Evolutionary conservation across 2,797 vertebrate species (phyloP).

Genomic region (Propithecus deckenii): DNA sequence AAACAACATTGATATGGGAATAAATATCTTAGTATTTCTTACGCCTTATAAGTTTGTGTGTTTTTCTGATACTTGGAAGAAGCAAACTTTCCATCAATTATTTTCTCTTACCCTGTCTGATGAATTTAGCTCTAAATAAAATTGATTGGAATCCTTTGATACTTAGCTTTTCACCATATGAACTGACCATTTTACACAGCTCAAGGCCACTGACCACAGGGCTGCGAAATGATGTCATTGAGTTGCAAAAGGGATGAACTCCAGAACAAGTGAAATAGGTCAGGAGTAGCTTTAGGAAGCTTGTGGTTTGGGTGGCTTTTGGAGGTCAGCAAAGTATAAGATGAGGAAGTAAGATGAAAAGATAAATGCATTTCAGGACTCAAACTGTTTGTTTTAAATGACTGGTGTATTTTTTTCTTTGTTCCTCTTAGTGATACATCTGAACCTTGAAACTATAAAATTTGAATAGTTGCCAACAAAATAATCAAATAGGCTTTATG

Average conservation of each 20-base stretch:
- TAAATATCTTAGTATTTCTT: not conserved
- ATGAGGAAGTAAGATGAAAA: conserved; percentile 4
- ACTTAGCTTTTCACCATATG: not conserved
- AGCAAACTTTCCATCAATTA: not conserved
- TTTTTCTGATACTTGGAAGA: conserved; percentile 38
- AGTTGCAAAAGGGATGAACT: not conserved
- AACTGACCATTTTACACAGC: not conserved
- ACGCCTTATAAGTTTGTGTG: not conserved
- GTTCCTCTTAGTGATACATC: not conserved
- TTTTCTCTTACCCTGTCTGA: not conserved
- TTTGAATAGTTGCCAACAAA: conserved; percentile 72
- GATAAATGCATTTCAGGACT: conserved; percentile 3
- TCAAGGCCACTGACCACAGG: not conserved
- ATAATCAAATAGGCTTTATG: conserved; percentile 74
- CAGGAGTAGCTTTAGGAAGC: not conserved
- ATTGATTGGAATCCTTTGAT: not conserved
- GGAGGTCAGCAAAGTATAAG: not conserved
- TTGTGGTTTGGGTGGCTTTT: conserved; percentile 41
- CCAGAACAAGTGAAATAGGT: not conserved
- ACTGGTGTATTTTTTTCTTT: not conserved
- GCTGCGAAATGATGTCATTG: not conserved
- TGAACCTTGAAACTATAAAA: conserved; percentile 62
- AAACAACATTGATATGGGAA: not conserved
- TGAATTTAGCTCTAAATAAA: not conserved
- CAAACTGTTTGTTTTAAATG: conserved; percentile 23